phyloP scores from a whole-genome alignment of 2,113 vertebrate genomes.

The Mustela lutreola region DNA sequence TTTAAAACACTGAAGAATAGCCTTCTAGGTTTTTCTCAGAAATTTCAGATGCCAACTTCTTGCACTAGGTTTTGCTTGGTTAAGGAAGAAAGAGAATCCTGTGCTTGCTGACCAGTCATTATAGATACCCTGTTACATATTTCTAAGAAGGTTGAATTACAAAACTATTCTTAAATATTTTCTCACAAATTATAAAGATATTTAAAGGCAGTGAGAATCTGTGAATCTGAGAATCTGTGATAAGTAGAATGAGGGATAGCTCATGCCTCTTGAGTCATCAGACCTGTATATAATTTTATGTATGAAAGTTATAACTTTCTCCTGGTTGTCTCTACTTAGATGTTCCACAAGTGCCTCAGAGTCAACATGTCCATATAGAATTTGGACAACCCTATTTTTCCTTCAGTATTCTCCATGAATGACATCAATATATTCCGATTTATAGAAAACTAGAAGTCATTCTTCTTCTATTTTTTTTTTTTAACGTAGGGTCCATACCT shows the following conservation, averaged over 20 bases:
- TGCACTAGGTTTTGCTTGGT: background rate
- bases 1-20: background rate
- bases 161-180: background rate
- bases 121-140: background rate
- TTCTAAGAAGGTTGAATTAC: slow-evolving; percentile 28
- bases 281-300: background rate
- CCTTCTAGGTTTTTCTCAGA: background rate
- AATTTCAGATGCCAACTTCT: slow-evolving; percentile 50
- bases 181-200: background rate
- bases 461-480: background rate
- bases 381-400: background rate
- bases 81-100: slow-evolving; percentile 26
- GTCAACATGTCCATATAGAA: background rate
- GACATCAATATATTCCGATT: background rate
- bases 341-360: background rate
- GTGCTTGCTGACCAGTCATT: background rate
- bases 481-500: background rate
- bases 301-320: background rate
- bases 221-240: background rate
- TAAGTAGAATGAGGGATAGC: background rate
- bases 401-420: background rate
- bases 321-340: background rate
- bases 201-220: background rate
- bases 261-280: background rate
- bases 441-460: background rate